Evolutionary conservation across 2,113 vertebrate species (phyloP), one percentile per base, ranked within the genome.

Genomic region (Oophaga pumilio): DNA sequence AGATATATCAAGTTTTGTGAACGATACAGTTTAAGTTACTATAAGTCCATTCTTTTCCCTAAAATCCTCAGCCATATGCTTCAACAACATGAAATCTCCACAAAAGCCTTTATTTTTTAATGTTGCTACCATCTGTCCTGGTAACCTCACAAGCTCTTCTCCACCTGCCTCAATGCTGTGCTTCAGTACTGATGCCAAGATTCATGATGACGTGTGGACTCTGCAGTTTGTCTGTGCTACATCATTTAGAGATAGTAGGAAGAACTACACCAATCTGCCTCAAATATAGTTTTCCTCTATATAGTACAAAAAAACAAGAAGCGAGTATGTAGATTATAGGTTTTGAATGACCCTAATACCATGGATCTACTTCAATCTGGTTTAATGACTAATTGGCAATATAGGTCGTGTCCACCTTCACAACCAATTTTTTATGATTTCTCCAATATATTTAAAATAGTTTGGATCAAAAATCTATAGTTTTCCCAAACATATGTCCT

Each of bases 71-170:
- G 50, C 62, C 81, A 28, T 83, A 28, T 74, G 68, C 17, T 7
- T 20, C 64, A 71, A 18, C 64, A 56, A 71, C 64, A 53, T 69
- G 82, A 56, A 84, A 50, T n/a, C 66, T 74, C 22, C 69, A 57
- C 20, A 17, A 73, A 74, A 74, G 17, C 1, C 10, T 56, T 43
- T 1, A 43, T 43, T 28, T 33, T 53, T 59, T 56, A 22, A 24
- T 33, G 26, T 59, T 53, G 24, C 33, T 74, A 59, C 68, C 52
- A 84, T 84, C 82, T 84, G 82, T 84, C 69, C 73, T 60, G 28
- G 66, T 28, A 73, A 84, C n/a, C 66, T 28, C 68, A 73, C 52
- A 17, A 73, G 52, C 76, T 33, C 52, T 49, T 73, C 18, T 11
- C 82, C 52, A 59, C 82, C 82, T 84, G 82, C 82, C 53, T 28